Evolutionary conservation across 2,113 vertebrate species (phyloP).

Genomic region (Hyperopisus bebe): DNA sequence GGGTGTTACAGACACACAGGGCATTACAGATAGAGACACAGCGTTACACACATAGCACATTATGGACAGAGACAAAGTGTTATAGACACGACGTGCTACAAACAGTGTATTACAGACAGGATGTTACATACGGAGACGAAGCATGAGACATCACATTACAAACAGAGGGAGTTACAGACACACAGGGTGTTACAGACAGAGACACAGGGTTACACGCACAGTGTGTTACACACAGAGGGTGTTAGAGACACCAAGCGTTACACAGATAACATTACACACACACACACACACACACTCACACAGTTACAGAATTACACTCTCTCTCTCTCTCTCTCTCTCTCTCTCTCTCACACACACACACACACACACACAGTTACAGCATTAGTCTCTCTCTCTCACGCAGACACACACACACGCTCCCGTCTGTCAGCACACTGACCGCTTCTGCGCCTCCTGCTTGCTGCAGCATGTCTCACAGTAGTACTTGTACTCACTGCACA

Average conservation of each 20-base stretch:
- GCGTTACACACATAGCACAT: background rate
- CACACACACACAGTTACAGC: background rate
- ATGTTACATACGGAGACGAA: background rate
- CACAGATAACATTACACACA: background rate
- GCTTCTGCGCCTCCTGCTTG: constrained; percentile 96
- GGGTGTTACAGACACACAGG: background rate
- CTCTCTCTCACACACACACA: too few species aligned
- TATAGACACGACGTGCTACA: background rate
- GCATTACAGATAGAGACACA: background rate
- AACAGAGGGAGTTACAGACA: background rate
- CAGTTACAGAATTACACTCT: too few species aligned
- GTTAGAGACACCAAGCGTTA: background rate
- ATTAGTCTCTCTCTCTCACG: background rate
- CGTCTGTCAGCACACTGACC: constrained; percentile 57
- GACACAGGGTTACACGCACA: background rate
- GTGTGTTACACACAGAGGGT: background rate
- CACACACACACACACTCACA: too few species aligned
- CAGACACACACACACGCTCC: background rate
- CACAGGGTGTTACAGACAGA: background rate
- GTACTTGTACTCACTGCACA: constrained; percentile 96
- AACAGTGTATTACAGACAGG: background rate
- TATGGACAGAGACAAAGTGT: too few species aligned
- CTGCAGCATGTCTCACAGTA: constrained; percentile 97
- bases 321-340: too few species aligned
- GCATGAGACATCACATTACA: too few species aligned